phyloP scores from a whole-genome alignment of 1,140 invertebrate genomes.

The Drosophila auraria region DNA sequence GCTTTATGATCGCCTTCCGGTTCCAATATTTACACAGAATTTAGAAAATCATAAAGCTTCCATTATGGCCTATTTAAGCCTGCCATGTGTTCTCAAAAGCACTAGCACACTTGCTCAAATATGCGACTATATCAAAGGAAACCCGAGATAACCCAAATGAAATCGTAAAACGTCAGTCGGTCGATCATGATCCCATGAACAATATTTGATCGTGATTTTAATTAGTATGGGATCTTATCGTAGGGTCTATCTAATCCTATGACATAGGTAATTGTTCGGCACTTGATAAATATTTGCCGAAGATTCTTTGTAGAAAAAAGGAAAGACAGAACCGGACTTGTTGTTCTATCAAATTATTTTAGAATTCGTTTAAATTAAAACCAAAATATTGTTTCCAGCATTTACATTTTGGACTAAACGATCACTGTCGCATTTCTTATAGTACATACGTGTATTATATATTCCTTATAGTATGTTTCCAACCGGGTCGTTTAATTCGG shows the following conservation, averaged over 20 bases:
- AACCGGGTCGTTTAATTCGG: too few relatives aligned
- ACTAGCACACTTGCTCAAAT: slow-evolving; percentile 28
- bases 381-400: background rate
- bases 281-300: slow-evolving; percentile 11
- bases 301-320: background rate
- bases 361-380: too few relatives aligned
- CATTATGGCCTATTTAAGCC: slow-evolving; percentile 57
- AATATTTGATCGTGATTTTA: slow-evolving; percentile 41
- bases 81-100: slow-evolving; percentile 23
- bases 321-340: background rate
- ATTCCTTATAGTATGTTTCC: too few relatives aligned
- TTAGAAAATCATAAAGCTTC: slow-evolving; percentile 73
- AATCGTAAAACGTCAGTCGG: slow-evolving; percentile 29
- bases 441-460: too few relatives aligned
- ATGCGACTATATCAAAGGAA: slow-evolving; percentile 42
- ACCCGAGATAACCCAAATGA: slow-evolving; percentile 39
- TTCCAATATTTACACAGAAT: slow-evolving; percentile 70
- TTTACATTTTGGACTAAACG: background rate
- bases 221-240: slow-evolving; percentile 28
- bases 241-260: slow-evolving; percentile 5
- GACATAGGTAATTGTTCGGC: background rate
- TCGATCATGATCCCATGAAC: slow-evolving; percentile 30
- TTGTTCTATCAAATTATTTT: background rate
- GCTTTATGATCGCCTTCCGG: slow-evolving; percentile 76
- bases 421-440: too few relatives aligned